Evolutionary conservation across 37 sponge, comb jelly and placozoan species (phyloP), one percentile per base, ranked within the genome.

Genomic region (Lycopodina hypogea): DNA sequence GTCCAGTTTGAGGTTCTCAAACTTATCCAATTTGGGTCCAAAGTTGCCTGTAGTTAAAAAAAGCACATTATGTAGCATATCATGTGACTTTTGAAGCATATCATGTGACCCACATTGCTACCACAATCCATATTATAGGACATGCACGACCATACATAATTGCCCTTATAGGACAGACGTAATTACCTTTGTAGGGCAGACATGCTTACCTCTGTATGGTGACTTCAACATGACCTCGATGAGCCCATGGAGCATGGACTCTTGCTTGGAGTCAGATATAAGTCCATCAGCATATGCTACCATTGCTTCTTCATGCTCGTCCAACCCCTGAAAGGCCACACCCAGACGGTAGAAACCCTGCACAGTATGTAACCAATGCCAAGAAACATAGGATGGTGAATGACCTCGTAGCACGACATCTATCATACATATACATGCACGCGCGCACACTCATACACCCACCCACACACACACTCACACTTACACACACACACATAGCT

Each of bases 281-380:
- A 98, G 80, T 4, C 96, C 96, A 63, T 91, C 83, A 18, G 96
- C 85, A 53, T 92, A 91, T 19, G 94, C 76, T 2, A 83, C 82
- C 61, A 98, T 78, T 29, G 94, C 94, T 6, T 89, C 92, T 52
- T 82, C 86, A 52, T 79, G 67, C 38, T 58, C 42, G 55, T 89
- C 82, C 75, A 91, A 53, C 24, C 86, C 81, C 51, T 90, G 94
- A 34, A 80, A 69, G 41, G 99, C 96, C 40, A 93, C 69, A 17
- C 96, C 99, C 51, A 89, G 80, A 21, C 99, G 78, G 63, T 92
- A 93, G 86, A 80, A 93, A 12, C 86, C 90, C 97, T 97, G 81
- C 1, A 48, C 34, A 56, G 42, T 53, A 30, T 35, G 63, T 53
- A 29, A 36, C 21, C 28, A 36, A 68, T 36, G 35, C 4, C 35